Evolutionary conservation across 2,113 vertebrate species (phyloP), one percentile per base, ranked within the genome.

Genomic region (Oxyura jamaicensis): DNA sequence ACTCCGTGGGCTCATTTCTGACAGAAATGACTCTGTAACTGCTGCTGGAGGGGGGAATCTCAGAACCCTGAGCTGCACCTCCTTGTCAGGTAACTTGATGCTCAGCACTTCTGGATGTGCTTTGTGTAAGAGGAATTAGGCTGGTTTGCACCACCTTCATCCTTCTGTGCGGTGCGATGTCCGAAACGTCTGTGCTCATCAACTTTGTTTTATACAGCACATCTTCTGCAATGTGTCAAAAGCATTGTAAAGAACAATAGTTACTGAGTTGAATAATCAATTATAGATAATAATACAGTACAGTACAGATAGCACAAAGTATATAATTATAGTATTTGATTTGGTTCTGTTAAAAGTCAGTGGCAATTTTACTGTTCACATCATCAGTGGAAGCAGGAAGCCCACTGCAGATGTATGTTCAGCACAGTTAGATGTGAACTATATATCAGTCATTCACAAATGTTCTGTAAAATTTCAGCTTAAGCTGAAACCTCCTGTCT

Each of bases 291-390:
- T 94, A 90, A 97, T 93, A 92, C 81, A 94, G 91, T 92, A 77
- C 91, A 92, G 86, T 91, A 91, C 77, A 91, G 91, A 95, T 94
- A 97, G 93, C 83, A 91, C 77, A 80, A 93, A 94, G 81, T 96
- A 36, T 96, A 76, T 97, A 97, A 96, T 96, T 97, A 95, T 62
- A 94, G 93, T 93, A 93, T 96, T 96, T 96, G 90, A 94, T 96
- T 97, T 91, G 74, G 73, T 96, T 96, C 88, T 86, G 66, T 86
- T 96, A 95, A 88, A 95, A 97, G 95, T 96, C 96, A 87, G 88
- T 85, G 88, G 83, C 80, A 97, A 91, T 95, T 94, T 65, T 96
- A 94, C 88, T 76, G 66, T 93, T 96, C 96, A 84, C 91, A 92
- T 96, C 83, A 75, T 88, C 52, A 66, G 66, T 60, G 50, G 69